Percentiles rank a stretch among this genome's conserved stretches.
phyloP scores from a whole-genome alignment of 2,113 vertebrate genomes.

The Brachionichthys hirsutus region DNA sequence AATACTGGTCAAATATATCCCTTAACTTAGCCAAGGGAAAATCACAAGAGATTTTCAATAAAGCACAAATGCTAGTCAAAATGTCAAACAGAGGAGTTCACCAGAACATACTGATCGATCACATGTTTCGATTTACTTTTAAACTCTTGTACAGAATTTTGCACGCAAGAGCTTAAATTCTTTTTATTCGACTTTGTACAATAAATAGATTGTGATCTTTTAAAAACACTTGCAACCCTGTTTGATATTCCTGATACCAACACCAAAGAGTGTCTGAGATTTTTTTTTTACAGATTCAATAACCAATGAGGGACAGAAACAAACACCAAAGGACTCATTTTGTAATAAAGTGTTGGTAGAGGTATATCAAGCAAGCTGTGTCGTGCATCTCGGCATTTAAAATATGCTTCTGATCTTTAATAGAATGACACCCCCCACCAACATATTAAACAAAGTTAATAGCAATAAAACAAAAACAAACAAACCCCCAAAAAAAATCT shows the following conservation, averaged over 20 bases:
- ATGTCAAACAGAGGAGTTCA: constrained; percentile 14
- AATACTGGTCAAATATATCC: constrained; percentile 45
- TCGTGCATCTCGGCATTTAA: constrained; percentile 32
- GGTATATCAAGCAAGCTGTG: constrained; percentile 58
- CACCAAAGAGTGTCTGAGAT: constrained; percentile 22
- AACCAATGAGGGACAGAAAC: neutral
- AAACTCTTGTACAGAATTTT: neutral
- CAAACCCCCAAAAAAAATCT: constrained; percentile 79
- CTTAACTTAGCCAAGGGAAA: constrained; percentile 56
- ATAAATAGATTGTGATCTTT: neutral
- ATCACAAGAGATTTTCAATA: constrained; percentile 26
- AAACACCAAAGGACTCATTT: neutral
- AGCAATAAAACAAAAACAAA: constrained; percentile 66
- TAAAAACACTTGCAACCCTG: constrained; percentile 26
- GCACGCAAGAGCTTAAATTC: no score
- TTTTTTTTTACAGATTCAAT: no score
- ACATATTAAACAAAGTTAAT: constrained; percentile 32
- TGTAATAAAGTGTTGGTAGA: constrained; percentile 21
- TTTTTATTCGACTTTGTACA: no score
- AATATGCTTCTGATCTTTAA: constrained; percentile 26
- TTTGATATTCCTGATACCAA: constrained; percentile 55
- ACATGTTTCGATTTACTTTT: no score
- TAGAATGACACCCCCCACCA: constrained; percentile 7
- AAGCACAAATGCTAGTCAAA: constrained; percentile 59
- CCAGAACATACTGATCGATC: no score